Percentiles rank a stretch among this genome's conserved stretches.
phyloP scores from a whole-genome alignment of 2,888 invertebrate species.

The Patella depressa region DNA sequence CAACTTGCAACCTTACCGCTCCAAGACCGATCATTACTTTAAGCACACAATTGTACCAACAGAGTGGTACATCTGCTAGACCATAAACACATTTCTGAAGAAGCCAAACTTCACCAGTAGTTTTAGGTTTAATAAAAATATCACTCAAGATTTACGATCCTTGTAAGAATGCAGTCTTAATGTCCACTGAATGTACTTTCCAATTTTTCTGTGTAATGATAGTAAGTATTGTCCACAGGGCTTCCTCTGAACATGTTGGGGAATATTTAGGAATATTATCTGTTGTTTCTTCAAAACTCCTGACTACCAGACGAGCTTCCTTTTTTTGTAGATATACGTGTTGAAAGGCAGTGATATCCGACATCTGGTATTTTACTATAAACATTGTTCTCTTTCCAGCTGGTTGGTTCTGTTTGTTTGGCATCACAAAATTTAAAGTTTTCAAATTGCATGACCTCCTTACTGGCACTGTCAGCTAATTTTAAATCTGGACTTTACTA shows the following conservation, averaged over 20 bases:
- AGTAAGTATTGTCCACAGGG: slow-evolving; percentile 15
- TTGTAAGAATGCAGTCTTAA: slow-evolving; percentile 23
- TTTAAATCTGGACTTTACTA: not conserved
- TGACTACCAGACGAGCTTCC: slow-evolving; percentile 22
- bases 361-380: slow-evolving; percentile 15
- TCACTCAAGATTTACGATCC: not conserved
- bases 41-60: too few relatives aligned
- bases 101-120: too few relatives aligned
- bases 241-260: slow-evolving; percentile 20
- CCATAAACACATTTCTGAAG: too few relatives aligned
- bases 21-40: too few relatives aligned
- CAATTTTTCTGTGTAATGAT: slow-evolving; percentile 14
- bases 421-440: slow-evolving; percentile 11
- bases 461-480: not conserved
- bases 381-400: slow-evolving; percentile 19
- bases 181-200: slow-evolving; percentile 17
- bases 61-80: too few relatives aligned
- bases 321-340: slow-evolving; percentile 15
- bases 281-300: slow-evolving; percentile 24
- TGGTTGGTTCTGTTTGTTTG: slow-evolving; percentile 16
- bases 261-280: slow-evolving; percentile 15
- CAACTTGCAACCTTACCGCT: too few relatives aligned
- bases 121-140: slow-evolving; percentile 7
- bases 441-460: not conserved
- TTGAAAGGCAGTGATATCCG: slow-evolving; percentile 16